A percentile compares a stretch with the other conserved stretches of the same genome.
Conservation (phyloP, 2,113 vertebrate genomes). For the Tetrax tetrax region DNA sequence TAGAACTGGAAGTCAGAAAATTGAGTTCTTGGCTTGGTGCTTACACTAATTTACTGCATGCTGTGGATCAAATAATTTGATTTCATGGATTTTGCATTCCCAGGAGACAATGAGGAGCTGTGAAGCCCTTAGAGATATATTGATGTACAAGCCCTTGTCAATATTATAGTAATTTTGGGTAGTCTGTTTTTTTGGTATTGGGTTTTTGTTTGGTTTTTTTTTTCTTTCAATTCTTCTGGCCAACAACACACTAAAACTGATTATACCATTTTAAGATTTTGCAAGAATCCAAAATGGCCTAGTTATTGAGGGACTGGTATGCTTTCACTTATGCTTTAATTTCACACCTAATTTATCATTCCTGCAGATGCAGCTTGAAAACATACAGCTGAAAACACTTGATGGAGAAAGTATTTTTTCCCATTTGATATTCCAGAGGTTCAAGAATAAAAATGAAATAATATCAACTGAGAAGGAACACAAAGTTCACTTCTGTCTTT, state of each 20-base stretch:
- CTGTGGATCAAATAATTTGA: background rate
- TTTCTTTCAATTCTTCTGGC: background rate
- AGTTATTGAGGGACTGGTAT: background rate
- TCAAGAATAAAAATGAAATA: background rate
- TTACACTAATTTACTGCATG: background rate
- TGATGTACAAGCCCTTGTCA: background rate
- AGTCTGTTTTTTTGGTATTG: background rate
- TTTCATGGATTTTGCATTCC: background rate
- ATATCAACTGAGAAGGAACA: background rate
- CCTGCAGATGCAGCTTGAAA: background rate
- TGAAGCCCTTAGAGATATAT: background rate
- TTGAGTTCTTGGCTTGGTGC: background rate
- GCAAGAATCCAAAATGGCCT: background rate
- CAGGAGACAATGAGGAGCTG: background rate
- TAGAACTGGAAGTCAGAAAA: background rate
- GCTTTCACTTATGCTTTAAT: background rate
- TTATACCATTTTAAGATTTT: background rate
- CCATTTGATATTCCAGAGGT: background rate
- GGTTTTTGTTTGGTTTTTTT: no score
- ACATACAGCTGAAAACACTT: background rate
- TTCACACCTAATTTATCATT: constrained; percentile 15
- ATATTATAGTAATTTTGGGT: background rate
- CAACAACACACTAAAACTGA: background rate
- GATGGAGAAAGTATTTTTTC: background rate
- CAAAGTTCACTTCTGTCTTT: background rate